Percentiles rank a stretch among this genome's conserved stretches.
Evolutionary conservation across 2,888 invertebrate species (phyloP).

Genomic region (Scaeva pyrastri): DNA sequence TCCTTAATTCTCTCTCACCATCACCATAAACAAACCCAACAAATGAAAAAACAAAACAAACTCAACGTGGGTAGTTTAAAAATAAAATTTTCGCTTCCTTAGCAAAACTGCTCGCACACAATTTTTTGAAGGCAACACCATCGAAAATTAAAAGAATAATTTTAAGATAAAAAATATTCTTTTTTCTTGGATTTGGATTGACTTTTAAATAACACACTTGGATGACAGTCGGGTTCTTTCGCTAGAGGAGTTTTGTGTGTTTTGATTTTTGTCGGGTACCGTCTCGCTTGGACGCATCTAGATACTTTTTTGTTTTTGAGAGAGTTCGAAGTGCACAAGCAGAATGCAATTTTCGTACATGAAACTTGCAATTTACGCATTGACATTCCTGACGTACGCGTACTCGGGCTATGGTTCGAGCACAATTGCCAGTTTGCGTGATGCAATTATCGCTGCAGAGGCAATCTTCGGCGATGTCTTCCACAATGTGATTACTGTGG

Average conservation of each 20-base stretch:
- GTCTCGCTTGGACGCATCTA: background rate
- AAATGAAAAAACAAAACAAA: constrained; percentile 51
- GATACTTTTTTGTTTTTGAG: background rate
- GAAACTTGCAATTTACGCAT: constrained; percentile 89
- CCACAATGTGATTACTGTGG: constrained; percentile 89
- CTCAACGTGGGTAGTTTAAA: constrained; percentile 61
- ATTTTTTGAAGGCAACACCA: background rate
- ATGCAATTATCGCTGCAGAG: constrained; percentile 92
- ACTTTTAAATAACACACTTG: constrained; percentile 28
- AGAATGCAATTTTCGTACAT: constrained; percentile 91
- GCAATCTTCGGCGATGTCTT: constrained; percentile 92
- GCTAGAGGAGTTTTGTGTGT: constrained; percentile 23
- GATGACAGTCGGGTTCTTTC: constrained; percentile 47
- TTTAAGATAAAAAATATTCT: constrained; percentile 17
- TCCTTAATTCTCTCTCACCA: background rate
- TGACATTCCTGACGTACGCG: constrained; percentile 91
- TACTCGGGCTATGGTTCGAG: constrained; percentile 92
- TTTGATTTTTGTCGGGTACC: constrained; percentile 20
- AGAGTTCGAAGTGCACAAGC: constrained; percentile 1
- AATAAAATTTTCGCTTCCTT: constrained; percentile 54
- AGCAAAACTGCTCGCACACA: constrained; percentile 20
- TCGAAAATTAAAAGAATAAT: background rate
- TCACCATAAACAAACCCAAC: constrained; percentile 13
- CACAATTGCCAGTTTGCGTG: constrained; percentile 89
- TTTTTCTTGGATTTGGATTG: constrained; percentile 19